phyloP scores from a whole-genome alignment of 1,140 invertebrate species.

The Oreohelix idahoensis region DNA sequence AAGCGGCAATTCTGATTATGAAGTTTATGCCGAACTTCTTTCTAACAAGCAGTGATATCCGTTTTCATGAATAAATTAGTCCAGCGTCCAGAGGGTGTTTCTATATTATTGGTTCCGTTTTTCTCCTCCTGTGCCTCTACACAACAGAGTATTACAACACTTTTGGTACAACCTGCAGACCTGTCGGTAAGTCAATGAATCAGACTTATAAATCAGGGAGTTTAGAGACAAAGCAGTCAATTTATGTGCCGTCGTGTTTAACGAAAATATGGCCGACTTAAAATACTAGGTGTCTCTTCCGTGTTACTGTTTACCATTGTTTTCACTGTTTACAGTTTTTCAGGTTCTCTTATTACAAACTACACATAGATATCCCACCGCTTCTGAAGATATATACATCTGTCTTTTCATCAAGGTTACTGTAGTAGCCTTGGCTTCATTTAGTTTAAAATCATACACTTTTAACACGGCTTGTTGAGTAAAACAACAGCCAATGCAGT shows the following conservation, averaged over 20 bases:
- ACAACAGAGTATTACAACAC: neutral
- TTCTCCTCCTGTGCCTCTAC: neutral
- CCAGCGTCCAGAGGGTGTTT: conserved; percentile 31
- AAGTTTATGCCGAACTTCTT: neutral
- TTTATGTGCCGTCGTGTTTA: neutral
- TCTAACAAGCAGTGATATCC: neutral
- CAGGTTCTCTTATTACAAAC: too few relatives aligned
- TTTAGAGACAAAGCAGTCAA: neutral
- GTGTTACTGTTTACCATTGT: neutral
- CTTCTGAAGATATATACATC: too few relatives aligned
- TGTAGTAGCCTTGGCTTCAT: too few relatives aligned
- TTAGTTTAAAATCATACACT: too few relatives aligned
- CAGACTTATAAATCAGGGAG: neutral
- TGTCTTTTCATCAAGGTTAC: too few relatives aligned
- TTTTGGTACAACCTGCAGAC: neutral
- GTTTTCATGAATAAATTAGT: conserved; percentile 37
- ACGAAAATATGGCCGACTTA: neutral
- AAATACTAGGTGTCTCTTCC: neutral
- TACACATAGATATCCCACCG: too few relatives aligned
- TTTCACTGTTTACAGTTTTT: too few relatives aligned
- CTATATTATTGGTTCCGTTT: conserved; percentile 2
- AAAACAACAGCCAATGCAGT: too few relatives aligned
- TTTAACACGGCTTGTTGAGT: too few relatives aligned
- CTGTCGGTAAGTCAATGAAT: neutral
- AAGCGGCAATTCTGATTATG: neutral